Base-by-base conservation (phyloP, 1,140 invertebrate species). In the Zeugodacus cucurbitae region DNA sequence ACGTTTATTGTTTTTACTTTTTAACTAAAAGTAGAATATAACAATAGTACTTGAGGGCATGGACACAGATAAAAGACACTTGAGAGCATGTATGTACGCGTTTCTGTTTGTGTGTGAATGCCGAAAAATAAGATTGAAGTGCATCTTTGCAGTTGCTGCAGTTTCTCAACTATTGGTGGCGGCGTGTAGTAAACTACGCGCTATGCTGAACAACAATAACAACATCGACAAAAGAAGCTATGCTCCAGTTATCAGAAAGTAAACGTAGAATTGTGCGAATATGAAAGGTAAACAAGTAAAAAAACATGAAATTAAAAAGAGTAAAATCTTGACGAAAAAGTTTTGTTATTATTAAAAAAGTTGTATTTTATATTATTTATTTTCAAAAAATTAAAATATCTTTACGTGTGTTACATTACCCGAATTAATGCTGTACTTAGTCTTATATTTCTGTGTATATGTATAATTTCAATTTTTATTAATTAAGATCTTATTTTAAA, bases 1-100 rank as follows among this genome's bases (percentile, higher is more conserved):
- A 37, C 70, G 34, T 82, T 82, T 82, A 82, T 82, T 82, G 74
- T 82, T 82, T 48, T 48, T 48, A 48, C n/a, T 29, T 54, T 54
- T 41, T 26, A 48, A 82, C 74, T 48, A 26, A 82, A 29, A 29
- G 22, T 20, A 48, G 41, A 82, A 82, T 44, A 82, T 82, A n/a
- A 48, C 74, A 82, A 82, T 29, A 48, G 74, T 48, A 48, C 74
- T 82, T 82, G 74, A 82, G 26, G 6, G 32, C 58, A 62, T 62
- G 17, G 32, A 29, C 64, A 70, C 8, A 34, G 64, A 67, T 34
- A 34, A 67, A 67, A 70, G 17, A 20, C 10, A n/a, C 58, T 62
- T 62, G 17, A n/a, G n/a, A n/a, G n/a, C 26, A 62, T 22, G 26
- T 7, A 62, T 26, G n/a, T 62, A 26, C n/a, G 3, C 26, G 22